phyloP scores from a whole-genome alignment of 2,797 vertebrate genomes.

The Gobio occitaniae region DNA sequence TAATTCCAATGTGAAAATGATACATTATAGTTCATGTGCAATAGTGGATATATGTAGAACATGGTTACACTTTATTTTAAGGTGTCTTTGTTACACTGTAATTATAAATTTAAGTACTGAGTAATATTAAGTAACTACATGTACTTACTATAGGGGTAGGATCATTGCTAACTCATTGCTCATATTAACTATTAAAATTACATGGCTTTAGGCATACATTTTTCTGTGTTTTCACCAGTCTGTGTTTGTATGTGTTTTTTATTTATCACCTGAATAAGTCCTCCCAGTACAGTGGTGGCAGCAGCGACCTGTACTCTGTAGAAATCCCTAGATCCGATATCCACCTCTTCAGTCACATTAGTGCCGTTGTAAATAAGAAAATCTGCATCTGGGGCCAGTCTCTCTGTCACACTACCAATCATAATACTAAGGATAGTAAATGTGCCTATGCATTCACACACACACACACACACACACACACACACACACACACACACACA shows the following conservation, averaged over 20 bases:
- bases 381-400: constrained; percentile 78
- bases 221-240: neutral
- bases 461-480: neutral
- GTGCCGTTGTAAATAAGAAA: constrained; percentile 80
- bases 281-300: constrained; percentile 86
- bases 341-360: constrained; percentile 72
- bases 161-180: neutral
- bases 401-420: constrained; percentile 92
- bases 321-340: constrained; percentile 74
- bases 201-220: neutral
- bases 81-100: too few species aligned
- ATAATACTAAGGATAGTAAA: constrained; percentile 96
- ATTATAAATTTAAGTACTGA: too few species aligned
- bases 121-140: too few species aligned
- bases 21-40: neutral
- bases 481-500: too few species aligned
- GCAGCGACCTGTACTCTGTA: constrained; percentile 88
- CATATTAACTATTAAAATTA: too few species aligned
- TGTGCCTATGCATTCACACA: constrained; percentile 79
- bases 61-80: too few species aligned
- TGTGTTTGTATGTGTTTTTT: neutral
- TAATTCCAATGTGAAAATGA: neutral
- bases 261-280: constrained; percentile 90
- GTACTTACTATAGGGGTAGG: too few species aligned
- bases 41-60: neutral